A percentile compares a stretch with the other conserved stretches of the same genome.
These are phyloP conservation scores for Drosophila jambulina DNA, from an alignment of 1,140 invertebrate species.

Conservation along the genomic window DNA sequence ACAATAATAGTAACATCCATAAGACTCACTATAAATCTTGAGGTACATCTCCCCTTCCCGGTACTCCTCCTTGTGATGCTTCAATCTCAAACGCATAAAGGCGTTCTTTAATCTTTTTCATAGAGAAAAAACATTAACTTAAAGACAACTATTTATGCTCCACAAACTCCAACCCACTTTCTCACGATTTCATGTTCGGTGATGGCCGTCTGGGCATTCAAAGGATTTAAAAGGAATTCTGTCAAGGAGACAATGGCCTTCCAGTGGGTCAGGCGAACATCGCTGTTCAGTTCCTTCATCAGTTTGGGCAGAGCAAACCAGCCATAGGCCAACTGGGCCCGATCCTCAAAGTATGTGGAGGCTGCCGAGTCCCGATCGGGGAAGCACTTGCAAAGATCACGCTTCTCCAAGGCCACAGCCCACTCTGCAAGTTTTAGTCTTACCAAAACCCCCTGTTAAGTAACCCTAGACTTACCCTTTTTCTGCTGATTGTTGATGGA, in stretches of 20 bases:
- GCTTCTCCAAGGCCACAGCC: conserved; percentile 10
- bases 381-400: conserved; percentile 27
- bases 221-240: conserved; percentile 69
- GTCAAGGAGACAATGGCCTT: conserved; percentile 59
- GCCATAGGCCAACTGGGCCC: conserved; percentile 74
- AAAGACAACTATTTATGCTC: background rate
- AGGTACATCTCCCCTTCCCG: conserved; percentile 57
- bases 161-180: conserved; percentile 45
- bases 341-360: conserved; percentile 67
- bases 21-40: conserved; percentile 61
- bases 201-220: conserved; percentile 65
- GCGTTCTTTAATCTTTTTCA: conserved; percentile 61
- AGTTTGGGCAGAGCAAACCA: conserved; percentile 70
- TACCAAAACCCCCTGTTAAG: too few species aligned
- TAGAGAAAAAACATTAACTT: background rate
- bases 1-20: fast-evolving
- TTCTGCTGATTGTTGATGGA: conserved; percentile 59
- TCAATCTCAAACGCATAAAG: conserved; percentile 60
- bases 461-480: conserved; percentile 30
- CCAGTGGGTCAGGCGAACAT: conserved; percentile 59
- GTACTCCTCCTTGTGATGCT: conserved; percentile 42
- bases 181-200: conserved; percentile 63
- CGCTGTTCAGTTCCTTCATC: conserved; percentile 67
- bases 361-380: conserved; percentile 9
- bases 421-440: conserved; percentile 23